Conservation (phyloP, 2,797 vertebrate species). For the Taeniopygia guttata region DNA sequence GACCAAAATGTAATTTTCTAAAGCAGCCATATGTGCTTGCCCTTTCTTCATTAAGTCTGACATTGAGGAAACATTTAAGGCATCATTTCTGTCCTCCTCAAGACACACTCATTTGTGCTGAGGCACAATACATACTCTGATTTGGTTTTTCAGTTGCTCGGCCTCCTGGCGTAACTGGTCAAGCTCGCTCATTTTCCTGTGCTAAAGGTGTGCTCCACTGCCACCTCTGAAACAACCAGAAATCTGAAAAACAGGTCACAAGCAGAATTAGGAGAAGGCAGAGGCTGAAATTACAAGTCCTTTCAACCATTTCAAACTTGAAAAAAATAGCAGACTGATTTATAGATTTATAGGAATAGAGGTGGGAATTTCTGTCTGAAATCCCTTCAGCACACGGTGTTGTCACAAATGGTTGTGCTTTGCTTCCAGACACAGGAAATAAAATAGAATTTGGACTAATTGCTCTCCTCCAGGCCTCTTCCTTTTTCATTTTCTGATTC, state of each 20-base stretch:
- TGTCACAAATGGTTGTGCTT: not conserved
- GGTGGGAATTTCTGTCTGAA: not conserved
- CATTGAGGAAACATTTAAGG: not conserved
- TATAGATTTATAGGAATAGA: not conserved
- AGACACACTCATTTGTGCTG: too few species aligned
- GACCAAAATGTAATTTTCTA: not conserved
- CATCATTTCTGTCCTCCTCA: not conserved
- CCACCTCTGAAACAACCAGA: constrained; percentile 84
- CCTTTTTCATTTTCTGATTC: not conserved
- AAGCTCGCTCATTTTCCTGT: constrained; percentile 98
- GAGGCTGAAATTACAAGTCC: not conserved
- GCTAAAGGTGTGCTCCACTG: constrained; percentile 85
- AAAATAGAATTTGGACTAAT: not conserved
- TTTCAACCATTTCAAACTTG: not conserved
- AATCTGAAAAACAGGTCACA: constrained; percentile 77
- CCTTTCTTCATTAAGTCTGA: not conserved
- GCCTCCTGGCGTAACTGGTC: constrained; percentile 98
- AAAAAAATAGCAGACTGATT: not conserved
- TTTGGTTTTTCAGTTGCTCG: constrained; percentile 97
- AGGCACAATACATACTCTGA: constrained; percentile 83
- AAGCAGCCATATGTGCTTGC: not conserved
- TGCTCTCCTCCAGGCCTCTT: not conserved
- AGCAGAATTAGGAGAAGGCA: not conserved
- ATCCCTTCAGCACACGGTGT: not conserved
- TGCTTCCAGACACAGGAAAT: not conserved